A percentile compares a stretch with the other conserved stretches of the same genome.
phyloP scores from a whole-genome alignment of 2,113 vertebrate genomes.

The Machaerirhynchus nigripectus region DNA sequence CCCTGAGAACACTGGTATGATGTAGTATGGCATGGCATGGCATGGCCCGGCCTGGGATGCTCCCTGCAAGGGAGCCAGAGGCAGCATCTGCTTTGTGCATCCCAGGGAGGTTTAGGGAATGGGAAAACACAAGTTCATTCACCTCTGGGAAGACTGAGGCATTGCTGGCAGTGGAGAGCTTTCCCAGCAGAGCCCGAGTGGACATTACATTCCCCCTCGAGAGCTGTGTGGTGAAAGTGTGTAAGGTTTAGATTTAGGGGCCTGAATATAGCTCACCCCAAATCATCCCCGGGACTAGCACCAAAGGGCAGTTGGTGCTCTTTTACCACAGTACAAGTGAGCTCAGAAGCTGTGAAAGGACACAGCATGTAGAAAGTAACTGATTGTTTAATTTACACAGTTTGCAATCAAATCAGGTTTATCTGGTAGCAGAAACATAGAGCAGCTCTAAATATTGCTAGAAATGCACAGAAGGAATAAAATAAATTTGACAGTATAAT shows the following conservation, averaged over 20 bases:
- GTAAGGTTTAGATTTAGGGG: not conserved
- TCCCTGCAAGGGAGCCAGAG: not conserved
- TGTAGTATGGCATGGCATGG: accelerated
- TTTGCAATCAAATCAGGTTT: slow-evolving; percentile 21
- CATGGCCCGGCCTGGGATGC: too few species aligned
- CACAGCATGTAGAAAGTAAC: not conserved
- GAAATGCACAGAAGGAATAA: slow-evolving; percentile 33
- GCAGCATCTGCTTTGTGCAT: not conserved
- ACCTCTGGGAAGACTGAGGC: not conserved
- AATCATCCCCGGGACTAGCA: not conserved
- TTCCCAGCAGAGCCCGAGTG: not conserved
- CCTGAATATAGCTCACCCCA: not conserved
- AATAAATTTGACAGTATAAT: slow-evolving; percentile 50
- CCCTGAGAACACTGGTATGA: accelerated
- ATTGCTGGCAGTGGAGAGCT: not conserved
- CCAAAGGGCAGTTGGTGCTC: not conserved
- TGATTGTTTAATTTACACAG: slow-evolving; percentile 33
- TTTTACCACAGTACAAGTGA: not conserved
- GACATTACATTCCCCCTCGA: not conserved
- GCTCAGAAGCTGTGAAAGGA: not conserved
- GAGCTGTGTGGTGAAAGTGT: not conserved
- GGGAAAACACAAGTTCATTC: not conserved
- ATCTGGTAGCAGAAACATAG: not conserved
- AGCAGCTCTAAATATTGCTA: slow-evolving; percentile 44
- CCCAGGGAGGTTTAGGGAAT: not conserved